Base-by-base conservation (phyloP, 2,888 invertebrate genomes). In the Hyposoter didymator region DNA sequence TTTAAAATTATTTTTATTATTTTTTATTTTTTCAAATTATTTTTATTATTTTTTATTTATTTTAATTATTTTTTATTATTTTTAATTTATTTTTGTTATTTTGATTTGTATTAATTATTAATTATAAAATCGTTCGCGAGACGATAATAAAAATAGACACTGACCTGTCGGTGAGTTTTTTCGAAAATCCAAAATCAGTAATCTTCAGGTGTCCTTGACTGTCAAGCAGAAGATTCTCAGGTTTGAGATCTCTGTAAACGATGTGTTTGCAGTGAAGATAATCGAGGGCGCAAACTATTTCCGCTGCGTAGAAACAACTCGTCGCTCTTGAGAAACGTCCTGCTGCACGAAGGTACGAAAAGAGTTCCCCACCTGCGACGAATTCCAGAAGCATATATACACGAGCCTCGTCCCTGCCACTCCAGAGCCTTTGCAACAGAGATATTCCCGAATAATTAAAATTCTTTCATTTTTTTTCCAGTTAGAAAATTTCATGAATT, bases 321-420 rank as follows among this genome's bases (percentile, higher is more conserved):
- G 97, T 97, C 91, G 97, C 96, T 90, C 97, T 97, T 90, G 97
- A 96, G 95, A 99, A 99, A 92, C 97, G 95, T 87, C 99, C 98
- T 49, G 98, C 97, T 93, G 98, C 98, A 89, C 99, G 96, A 88
- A 99, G 95, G 94, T 99, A 99, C 10, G 99, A 98, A 94, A 99
- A 99, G 39, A 99, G 95, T 94, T 99, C 99, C 12, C 99, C 99
- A 14, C 99, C 99, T 89, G 98, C 98, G 2, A 99, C 98, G 94
- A 98, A 99, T 94, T 99, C 99, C 93, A 99, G 97, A 84, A 99
- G 95, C 99, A 99, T 99, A 95, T 99, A 99, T 87, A 99, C 96
- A 93, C 98, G 98, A 78, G 96, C 96, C 90, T 97, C 96, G 93
- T 99, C 99, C 93, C 97, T 97, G 91, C 97, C 97, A 93, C 97